These are phyloP conservation scores for Theristicus caerulescens DNA, from an alignment of 2,113 vertebrate genomes.

Conservation along the genomic window DNA sequence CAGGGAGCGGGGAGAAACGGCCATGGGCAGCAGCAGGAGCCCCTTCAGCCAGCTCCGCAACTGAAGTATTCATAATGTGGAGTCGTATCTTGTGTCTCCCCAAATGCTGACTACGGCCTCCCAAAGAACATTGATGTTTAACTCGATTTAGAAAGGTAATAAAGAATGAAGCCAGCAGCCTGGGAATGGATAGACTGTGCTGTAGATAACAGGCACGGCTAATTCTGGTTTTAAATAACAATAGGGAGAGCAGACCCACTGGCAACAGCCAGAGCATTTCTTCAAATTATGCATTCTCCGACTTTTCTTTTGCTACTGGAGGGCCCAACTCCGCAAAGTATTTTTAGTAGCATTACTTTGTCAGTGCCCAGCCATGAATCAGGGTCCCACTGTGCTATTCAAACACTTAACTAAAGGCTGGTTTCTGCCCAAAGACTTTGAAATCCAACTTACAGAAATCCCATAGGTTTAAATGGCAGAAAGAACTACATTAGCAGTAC, in stretches of 20 bases:
- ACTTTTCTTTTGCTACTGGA: slow-evolving; percentile 38
- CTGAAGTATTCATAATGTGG: rapidly evolving
- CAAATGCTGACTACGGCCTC: not conserved
- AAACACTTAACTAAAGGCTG: slow-evolving; percentile 52
- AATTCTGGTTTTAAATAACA: slow-evolving; percentile 59
- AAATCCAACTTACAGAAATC: slow-evolving; percentile 34
- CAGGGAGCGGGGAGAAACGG: not conserved
- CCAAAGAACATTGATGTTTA: not conserved
- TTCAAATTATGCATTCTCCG: slow-evolving; percentile 26
- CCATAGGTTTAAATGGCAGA: slow-evolving; percentile 6
- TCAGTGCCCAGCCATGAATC: slow-evolving; percentile 28
- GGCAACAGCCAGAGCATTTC: slow-evolving; percentile 42
- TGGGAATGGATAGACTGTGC: not conserved
- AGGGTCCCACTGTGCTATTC: slow-evolving; percentile 53
- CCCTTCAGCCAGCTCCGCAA: not conserved
- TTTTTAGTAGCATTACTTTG: slow-evolving; percentile 43
- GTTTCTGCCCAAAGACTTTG: slow-evolving; percentile 37
- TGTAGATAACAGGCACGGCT: slow-evolving; percentile 18
- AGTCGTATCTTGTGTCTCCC: not conserved
- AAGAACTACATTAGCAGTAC: not conserved
- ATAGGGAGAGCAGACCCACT: slow-evolving; percentile 16
- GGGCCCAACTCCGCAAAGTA: slow-evolving; percentile 37
- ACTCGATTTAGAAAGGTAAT: slow-evolving; percentile 33
- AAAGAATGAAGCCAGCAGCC: slow-evolving; percentile 18
- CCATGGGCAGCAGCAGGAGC: rapidly evolving